Base-by-base conservation (phyloP, 2,888 invertebrate genomes). In the Drosophila mulleri region DNA sequence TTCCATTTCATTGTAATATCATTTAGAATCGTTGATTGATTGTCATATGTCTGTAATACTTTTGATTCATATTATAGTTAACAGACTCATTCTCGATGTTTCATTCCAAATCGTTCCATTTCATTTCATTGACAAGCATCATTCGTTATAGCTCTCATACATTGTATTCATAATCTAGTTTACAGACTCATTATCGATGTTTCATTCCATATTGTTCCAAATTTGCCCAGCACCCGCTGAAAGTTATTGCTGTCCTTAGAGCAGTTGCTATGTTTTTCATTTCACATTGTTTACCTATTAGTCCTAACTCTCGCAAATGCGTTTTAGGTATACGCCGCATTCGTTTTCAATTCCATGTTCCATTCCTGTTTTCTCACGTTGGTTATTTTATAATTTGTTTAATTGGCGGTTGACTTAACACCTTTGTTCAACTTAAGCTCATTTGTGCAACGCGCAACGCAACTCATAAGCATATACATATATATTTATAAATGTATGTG, bases 331-430 rank as follows among this genome's bases (percentile, higher is more conserved):
- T 9, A 41, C 41, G 41, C 29, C 18, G 0, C 41, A 29, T 18
- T 56, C 29, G 4, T 23, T 8, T 26, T 35, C n/a, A 37, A n/a
- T 16, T 41, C 29, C 39, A 12, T 20, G 12, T 29, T 14, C 2
- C 37, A 26, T 26, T 18, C 35, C 39, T 26, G 37, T 59, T 45
- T 41, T n/a, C 45, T 42, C 35, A 45, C 20, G 11, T 44, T 8
- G 11, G 2, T 48, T 26, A 29, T 11, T 39, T 44, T n/a, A 64
- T 64, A 44, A 58, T 75, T 75, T 63, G 42, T 48, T 60, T 67
- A 67, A 69, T 67, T 78, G 26, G 65, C 54, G 57, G 58, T 62
- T 71, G 54, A 68, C 44, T 56, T 59, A 12, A 37, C 44, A 53
- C 50, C 44, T 71, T 62, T 42, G 23, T 14, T n/a, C 35, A 18